Conservation (phyloP, 2,797 vertebrate species). For the Echiichthys vipera region DNA sequence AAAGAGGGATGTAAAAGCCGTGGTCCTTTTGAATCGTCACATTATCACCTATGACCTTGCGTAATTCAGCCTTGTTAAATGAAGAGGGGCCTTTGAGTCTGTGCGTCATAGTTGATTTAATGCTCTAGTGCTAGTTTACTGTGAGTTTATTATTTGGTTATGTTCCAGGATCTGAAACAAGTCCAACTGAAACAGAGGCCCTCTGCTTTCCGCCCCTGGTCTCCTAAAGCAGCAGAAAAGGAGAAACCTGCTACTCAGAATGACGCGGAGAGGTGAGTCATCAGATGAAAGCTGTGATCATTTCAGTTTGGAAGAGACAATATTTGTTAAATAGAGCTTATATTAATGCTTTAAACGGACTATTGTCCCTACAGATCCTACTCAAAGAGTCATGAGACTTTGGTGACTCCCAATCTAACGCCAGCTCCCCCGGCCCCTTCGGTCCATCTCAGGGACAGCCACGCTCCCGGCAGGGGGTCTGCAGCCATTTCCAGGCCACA, state of each 20-base stretch:
- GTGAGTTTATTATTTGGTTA: slow-evolving; percentile 51
- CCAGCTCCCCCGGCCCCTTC: slow-evolving; percentile 80
- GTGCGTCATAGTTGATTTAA: slow-evolving; percentile 26
- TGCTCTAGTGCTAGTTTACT: slow-evolving; percentile 30
- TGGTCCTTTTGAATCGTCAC: slow-evolving; percentile 31
- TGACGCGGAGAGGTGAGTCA: slow-evolving; percentile 82
- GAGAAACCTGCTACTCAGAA: slow-evolving; percentile 86
- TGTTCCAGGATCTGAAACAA: slow-evolving; percentile 89
- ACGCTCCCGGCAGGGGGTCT: slow-evolving; percentile 76
- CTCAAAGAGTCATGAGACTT: slow-evolving; percentile 89
- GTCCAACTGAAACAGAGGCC: slow-evolving; percentile 94
- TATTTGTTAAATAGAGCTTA: neutral
- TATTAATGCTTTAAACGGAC: neutral
- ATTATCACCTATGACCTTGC: slow-evolving; percentile 33
- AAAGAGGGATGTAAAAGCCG: slow-evolving; percentile 23
- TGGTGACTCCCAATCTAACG: slow-evolving; percentile 86
- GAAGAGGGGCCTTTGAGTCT: slow-evolving; percentile 32
- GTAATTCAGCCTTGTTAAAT: slow-evolving; percentile 25
- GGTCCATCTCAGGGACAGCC: slow-evolving; percentile 80
- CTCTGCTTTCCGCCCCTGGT: slow-evolving; percentile 98
- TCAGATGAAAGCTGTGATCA: neutral
- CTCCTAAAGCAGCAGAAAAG: slow-evolving; percentile 90
- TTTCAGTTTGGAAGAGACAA: slow-evolving; percentile 1
- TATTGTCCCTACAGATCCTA: slow-evolving; percentile 79
- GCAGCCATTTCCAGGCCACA: slow-evolving; percentile 74